These are phyloP conservation scores for Macrotus californicus DNA, from an alignment of 2,113 vertebrate genomes.

Conservation along the genomic window DNA sequence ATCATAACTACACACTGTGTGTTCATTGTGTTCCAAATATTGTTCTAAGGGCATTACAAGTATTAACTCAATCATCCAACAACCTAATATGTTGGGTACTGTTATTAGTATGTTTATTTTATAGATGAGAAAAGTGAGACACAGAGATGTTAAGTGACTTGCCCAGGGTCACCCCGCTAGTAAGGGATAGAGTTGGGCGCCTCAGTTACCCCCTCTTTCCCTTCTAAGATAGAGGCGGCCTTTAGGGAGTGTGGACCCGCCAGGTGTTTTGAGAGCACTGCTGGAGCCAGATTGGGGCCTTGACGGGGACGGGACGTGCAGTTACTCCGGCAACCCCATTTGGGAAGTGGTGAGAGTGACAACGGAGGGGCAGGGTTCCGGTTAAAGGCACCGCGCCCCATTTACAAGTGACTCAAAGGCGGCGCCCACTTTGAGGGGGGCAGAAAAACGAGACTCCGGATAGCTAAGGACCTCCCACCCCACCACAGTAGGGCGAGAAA, in stretches of 20 bases:
- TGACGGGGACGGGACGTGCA: background rate
- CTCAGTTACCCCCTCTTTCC: background rate
- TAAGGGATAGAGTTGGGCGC: background rate
- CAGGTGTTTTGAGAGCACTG: conserved; percentile 25
- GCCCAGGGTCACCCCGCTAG: background rate
- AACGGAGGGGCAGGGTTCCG: background rate
- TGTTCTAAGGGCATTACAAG: background rate
- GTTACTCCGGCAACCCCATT: conserved; percentile 46
- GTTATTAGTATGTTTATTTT: conserved; percentile 19
- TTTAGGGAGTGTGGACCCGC: background rate
- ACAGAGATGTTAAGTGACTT: conserved; percentile 8
- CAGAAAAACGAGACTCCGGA: background rate
- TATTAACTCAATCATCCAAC: background rate
- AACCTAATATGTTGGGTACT: conserved; percentile 14
- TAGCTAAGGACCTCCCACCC: background rate
- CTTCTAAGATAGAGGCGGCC: background rate
- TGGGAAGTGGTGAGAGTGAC: background rate
- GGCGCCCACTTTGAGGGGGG: background rate
- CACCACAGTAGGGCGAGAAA: conserved; percentile 18
- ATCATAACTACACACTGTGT: background rate
- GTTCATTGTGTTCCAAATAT: background rate
- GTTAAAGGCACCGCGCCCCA: conserved; percentile 54
- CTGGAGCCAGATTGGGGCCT: background rate
- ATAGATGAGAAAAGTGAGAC: conserved; percentile 31
- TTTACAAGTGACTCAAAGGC: conserved; percentile 42